phyloP scores from a whole-genome alignment of 1,140 invertebrate species.

The Trichoplusia ni region DNA sequence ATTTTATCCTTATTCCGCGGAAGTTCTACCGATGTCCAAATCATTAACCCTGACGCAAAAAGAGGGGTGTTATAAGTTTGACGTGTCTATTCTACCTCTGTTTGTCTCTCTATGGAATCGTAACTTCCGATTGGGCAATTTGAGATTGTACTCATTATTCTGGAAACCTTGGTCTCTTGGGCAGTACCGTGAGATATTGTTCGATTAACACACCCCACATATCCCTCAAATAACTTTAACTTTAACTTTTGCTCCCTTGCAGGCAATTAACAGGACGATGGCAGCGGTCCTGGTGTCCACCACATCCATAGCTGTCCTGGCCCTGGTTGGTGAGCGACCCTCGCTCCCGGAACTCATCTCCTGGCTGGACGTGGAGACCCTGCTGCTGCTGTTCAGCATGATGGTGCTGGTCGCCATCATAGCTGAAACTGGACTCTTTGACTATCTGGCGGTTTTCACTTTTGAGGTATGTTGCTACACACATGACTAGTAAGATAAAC shows the following conservation, averaged over 20 bases:
- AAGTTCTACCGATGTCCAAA: too few relatives aligned
- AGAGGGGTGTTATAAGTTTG: too few relatives aligned
- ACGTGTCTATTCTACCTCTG: too few relatives aligned
- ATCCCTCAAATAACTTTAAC: neutral
- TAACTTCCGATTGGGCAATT: too few relatives aligned
- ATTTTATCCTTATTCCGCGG: too few relatives aligned
- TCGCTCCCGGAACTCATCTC: slow-evolving; percentile 88
- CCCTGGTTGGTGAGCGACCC: slow-evolving; percentile 88
- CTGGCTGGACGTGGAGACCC: slow-evolving; percentile 94
- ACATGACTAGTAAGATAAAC: too few relatives aligned
- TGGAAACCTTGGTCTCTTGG: too few relatives aligned
- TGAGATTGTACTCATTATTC: too few relatives aligned
- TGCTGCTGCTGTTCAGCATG: slow-evolving; percentile 95
- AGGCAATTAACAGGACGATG: slow-evolving; percentile 90
- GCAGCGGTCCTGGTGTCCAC: slow-evolving; percentile 92
- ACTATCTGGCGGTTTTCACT: slow-evolving; percentile 91
- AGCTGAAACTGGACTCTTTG: slow-evolving; percentile 94
- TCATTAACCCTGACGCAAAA: too few relatives aligned
- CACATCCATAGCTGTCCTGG: slow-evolving; percentile 87
- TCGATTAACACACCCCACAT: too few relatives aligned
- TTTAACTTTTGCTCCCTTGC: neutral
- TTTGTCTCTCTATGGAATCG: too few relatives aligned
- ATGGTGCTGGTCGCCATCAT: slow-evolving; percentile 95
- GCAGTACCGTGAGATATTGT: too few relatives aligned
- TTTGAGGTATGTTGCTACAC: slow-evolving; percentile 88